Conservation (phyloP, 2,888 invertebrate species). For the Callyntrura guangdongensis region DNA sequence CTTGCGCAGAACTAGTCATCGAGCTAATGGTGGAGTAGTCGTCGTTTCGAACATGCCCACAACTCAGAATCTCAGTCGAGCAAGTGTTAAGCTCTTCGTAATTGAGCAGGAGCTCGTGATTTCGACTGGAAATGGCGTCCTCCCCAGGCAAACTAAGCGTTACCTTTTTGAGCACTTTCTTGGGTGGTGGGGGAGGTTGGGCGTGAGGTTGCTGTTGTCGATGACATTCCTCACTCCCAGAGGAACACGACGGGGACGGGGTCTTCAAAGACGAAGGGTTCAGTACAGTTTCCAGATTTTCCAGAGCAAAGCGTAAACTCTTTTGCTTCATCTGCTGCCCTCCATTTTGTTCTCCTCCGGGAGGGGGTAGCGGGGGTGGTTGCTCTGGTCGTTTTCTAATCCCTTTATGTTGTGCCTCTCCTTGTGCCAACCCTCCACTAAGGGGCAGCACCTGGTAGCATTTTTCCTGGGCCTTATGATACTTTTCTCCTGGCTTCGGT, state of each 20-base stretch:
- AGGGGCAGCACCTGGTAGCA: not conserved
- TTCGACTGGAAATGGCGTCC: slow-evolving; percentile 31
- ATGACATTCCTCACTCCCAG: not conserved
- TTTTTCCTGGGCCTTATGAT: slow-evolving; percentile 46
- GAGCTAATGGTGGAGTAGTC: slow-evolving; percentile 84
- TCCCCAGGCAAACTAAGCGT: slow-evolving; percentile 76
- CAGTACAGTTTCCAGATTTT: slow-evolving; percentile 78
- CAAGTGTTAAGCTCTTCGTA: slow-evolving; percentile 75
- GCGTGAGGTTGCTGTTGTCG: not conserved
- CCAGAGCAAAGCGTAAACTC: slow-evolving; percentile 77
- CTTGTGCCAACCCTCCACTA: not conserved
- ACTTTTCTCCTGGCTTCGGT: slow-evolving; percentile 72
- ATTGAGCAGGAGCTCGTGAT: slow-evolving; percentile 69
- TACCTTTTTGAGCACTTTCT: slow-evolving; percentile 74
- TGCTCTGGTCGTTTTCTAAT: slow-evolving; percentile 70
- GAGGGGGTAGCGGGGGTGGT: slow-evolving; percentile 67
- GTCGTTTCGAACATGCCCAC: slow-evolving; percentile 82
- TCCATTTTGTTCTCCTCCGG: not conserved
- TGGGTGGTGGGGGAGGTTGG: not conserved
- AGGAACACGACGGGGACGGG: not conserved
- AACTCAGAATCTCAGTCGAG: slow-evolving; percentile 79
- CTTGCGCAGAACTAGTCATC: slow-evolving; percentile 76
- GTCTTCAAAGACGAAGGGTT: slow-evolving; percentile 62
- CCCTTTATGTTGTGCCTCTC: slow-evolving; percentile 47
- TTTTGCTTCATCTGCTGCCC: slow-evolving; percentile 58